phyloP scores from a whole-genome alignment of 2,113 vertebrate species.

The Pogonocichla stellata region DNA sequence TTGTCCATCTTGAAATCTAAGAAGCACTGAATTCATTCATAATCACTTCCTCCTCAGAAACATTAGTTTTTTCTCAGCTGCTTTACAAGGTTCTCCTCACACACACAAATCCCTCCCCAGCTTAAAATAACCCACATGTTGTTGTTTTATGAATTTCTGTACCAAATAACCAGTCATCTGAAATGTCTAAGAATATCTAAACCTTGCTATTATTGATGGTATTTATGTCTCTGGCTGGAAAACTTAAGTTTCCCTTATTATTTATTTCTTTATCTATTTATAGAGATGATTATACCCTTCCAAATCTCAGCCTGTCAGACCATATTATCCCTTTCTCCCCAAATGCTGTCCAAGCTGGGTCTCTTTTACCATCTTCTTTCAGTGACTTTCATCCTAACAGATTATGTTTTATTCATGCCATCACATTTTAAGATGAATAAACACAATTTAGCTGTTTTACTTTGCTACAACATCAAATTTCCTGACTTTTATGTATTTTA shows the following conservation, averaged over 20 bases:
- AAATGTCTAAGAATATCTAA: conserved; percentile 23
- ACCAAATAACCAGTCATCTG: not conserved
- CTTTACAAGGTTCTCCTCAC: not conserved
- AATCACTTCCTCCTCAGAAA: not conserved
- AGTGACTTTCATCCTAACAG: conserved; percentile 2
- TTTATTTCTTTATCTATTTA: conserved; percentile 51
- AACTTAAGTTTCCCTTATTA: not conserved
- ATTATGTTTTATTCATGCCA: conserved; percentile 32
- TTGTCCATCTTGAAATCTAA: not conserved
- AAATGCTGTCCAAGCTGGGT: not conserved
- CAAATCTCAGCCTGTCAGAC: conserved; percentile 15
- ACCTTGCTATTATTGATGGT: conserved; percentile 27
- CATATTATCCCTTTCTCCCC: not conserved
- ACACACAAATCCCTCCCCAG: accelerated
- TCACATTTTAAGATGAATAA: conserved; percentile 35
- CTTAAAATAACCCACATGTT: not conserved
- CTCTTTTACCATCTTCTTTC: not conserved
- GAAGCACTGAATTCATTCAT: not conserved
- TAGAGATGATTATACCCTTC: conserved; percentile 24
- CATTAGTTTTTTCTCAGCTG: not conserved
- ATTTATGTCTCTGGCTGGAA: conserved; percentile 40
- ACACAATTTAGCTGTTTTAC: conserved; percentile 14
- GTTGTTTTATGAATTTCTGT: conserved; percentile 12
- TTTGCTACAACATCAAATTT: not conserved
- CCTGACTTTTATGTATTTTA: conserved; percentile 34